Evolutionary conservation across 2,113 vertebrate species (phyloP), one percentile per base, ranked within the genome.

Genomic region (Caloenas nicobarica): DNA sequence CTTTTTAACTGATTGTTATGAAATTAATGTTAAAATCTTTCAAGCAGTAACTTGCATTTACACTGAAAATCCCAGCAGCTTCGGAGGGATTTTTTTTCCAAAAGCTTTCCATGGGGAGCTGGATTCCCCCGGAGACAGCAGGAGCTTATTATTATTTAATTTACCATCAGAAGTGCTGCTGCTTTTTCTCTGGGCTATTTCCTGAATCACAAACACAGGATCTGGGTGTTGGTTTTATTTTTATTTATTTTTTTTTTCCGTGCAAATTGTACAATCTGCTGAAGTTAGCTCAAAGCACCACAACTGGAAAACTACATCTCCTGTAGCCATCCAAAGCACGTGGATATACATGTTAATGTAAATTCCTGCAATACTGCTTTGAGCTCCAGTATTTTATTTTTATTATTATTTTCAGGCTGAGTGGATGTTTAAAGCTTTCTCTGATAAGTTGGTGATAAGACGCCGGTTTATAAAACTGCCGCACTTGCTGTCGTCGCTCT

Each of bases 321-420:
- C 38, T 53, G 1, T 0, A 1, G 36, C 69, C 60, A 8, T 34
- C 13, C 4, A 2, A 51, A 80, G 58, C 51, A 9, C 0, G 0
- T 15, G 31, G 51, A 21, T 83, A 9, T 23, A 24, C 3, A 7
- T 31, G 28, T 74, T 34, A 31, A 24, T 17, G 36, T 34, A 22
- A 71, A 77, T 33, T 73, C 58, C 40, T 44, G 44, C 34, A 74
- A 23, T 18, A 5, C 28, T 89, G 5, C 36, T 81, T 73, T 0
- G 4, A 2, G 22, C 38, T 31, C 21, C 5, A 23, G 15, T 21
- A 9, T 79, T 96, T 88, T 33, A n/a, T 48, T 86, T n/a, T 46
- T 60, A 2, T 18, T 48, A 58, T 64, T 70, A 5, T 57, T 64
- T 86, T 78, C 4, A 7, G 69, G 10, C 21, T 38, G 60, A 69